Conservation (phyloP, 2,888 invertebrate genomes). For the Clitarchus hookeri region DNA sequence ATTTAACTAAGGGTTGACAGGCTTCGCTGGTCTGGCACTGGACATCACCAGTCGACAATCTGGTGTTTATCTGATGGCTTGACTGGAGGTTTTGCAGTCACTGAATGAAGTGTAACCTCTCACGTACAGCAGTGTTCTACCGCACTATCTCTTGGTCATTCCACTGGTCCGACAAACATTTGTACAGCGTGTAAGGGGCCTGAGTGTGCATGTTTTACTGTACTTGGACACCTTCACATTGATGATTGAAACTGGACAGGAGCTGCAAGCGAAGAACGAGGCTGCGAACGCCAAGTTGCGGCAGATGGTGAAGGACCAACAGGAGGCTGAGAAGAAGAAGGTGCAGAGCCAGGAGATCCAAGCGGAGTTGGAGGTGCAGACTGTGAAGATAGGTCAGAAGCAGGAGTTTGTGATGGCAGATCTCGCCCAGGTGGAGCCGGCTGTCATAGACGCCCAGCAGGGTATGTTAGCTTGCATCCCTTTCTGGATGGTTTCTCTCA, state of each 20-base stretch:
- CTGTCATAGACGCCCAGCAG: conserved; percentile 97
- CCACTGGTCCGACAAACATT: neutral
- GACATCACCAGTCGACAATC: no score
- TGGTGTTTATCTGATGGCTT: no score
- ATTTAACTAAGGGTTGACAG: no score
- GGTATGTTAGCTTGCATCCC: conserved; percentile 61
- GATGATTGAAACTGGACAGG: conserved; percentile 54
- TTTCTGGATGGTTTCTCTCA: neutral
- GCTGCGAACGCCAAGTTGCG: conserved; percentile 98
- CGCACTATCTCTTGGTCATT: neutral
- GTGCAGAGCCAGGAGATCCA: conserved; percentile 97
- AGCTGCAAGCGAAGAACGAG: conserved; percentile 95
- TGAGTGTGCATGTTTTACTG: no score
- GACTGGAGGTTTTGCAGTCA: no score
- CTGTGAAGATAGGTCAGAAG: conserved; percentile 91
- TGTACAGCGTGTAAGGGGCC: no score
- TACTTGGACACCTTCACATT: no score
- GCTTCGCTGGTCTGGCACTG: no score
- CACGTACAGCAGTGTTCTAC: no score
- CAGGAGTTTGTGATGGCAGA: conserved; percentile 94
- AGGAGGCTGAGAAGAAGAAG: conserved; percentile 99
- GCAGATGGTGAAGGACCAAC: conserved; percentile 99
- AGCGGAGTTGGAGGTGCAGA: conserved; percentile 76
- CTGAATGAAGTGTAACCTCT: no score
- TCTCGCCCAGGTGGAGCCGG: conserved; percentile 96